Base-by-base conservation (phyloP, 2,797 vertebrate genomes). In the Bufotes viridis region DNA sequence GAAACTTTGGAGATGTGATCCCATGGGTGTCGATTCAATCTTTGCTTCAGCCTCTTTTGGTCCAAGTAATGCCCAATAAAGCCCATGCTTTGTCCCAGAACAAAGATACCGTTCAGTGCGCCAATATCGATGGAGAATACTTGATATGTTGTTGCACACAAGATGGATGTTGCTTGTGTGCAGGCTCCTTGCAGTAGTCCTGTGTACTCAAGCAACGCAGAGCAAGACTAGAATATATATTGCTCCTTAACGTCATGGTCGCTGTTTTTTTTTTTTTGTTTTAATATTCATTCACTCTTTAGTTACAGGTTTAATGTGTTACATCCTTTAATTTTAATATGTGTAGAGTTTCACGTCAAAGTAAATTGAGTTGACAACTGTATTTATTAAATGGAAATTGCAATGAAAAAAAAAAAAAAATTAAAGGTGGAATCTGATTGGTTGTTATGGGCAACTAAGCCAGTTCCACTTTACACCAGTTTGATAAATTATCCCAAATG, bases 41-140 rank as follows among this genome's bases (percentile, higher is more conserved):
- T 98, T 93, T 99, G 98, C 91, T 99, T 99, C 94, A 99, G 92
- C 29, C 98, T 96, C 95, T 99, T 99, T 96, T 99, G 98, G 91
- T 99, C 98, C 91, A 99, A 95, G 91, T 99, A 99, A 92, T 99
- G 98, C 24, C 98, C 98, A 58, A 99, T 99, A 92, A 99, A 99
- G 80, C 98, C 98, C 98, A 99, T 99, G 92, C 98, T 99, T 90
- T 98, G 96, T 82, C 98, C 98, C 89, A 99, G 93, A 22, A 99
- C 98, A 86, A 99, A 99, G 95, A 99, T 97, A 49, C 98, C 98
- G 11, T 99, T 99, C 83, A 99, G 95, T 84, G 98, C 97, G 84
- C 98, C 98, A 7, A 99, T 97, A 91, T 99, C 98, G 81, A 99
- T 96, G 92, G n/a, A 82, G 60, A 70, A 72, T 69, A 70, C 72